These are phyloP conservation scores for Tetragnatha versicolor DNA, from an alignment of 1,140 invertebrate species.

Conservation along the genomic window DNA sequence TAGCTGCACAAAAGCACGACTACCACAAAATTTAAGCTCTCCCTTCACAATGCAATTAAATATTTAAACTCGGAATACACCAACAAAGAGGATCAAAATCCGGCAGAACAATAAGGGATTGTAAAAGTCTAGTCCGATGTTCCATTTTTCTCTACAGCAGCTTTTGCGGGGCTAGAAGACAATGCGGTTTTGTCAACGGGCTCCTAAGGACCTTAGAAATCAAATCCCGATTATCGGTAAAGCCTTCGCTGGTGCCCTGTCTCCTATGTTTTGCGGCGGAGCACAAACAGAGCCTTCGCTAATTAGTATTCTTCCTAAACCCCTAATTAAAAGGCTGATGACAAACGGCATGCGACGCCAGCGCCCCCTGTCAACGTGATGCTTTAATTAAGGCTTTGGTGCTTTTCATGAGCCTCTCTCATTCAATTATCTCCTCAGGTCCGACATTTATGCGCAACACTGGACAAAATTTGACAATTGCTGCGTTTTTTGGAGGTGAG, in stretches of 20 bases:
- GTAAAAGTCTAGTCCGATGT: too few species aligned
- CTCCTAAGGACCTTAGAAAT: slow-evolving; percentile 14
- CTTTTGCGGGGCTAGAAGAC: too few species aligned
- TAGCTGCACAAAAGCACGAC: too few species aligned
- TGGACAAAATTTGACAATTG: slow-evolving; percentile 44
- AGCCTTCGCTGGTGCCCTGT: not conserved
- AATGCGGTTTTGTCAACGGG: slow-evolving; percentile 20
- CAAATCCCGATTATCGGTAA: slow-evolving; percentile 40
- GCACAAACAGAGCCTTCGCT: slow-evolving; percentile 39
- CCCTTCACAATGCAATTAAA: too few species aligned
- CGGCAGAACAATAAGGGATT: too few species aligned
- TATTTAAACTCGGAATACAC: too few species aligned
- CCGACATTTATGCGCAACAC: slow-evolving; percentile 21
- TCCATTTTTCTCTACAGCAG: too few species aligned
- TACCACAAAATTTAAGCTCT: too few species aligned
- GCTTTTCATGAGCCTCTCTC: slow-evolving; percentile 13
- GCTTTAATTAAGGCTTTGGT: slow-evolving; percentile 28
- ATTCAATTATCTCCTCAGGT: slow-evolving; percentile 40
- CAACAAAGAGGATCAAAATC: too few species aligned
- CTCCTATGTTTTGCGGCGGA: slow-evolving; percentile 28
- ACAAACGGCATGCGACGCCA: slow-evolving; percentile 40
- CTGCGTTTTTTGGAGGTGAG: not conserved
- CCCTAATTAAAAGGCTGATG: slow-evolving; percentile 46
- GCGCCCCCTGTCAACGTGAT: slow-evolving; percentile 29
- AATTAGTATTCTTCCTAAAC: slow-evolving; percentile 47